Base-by-base conservation (phyloP, 2,888 invertebrate species). In the Chouioia cunea region DNA sequence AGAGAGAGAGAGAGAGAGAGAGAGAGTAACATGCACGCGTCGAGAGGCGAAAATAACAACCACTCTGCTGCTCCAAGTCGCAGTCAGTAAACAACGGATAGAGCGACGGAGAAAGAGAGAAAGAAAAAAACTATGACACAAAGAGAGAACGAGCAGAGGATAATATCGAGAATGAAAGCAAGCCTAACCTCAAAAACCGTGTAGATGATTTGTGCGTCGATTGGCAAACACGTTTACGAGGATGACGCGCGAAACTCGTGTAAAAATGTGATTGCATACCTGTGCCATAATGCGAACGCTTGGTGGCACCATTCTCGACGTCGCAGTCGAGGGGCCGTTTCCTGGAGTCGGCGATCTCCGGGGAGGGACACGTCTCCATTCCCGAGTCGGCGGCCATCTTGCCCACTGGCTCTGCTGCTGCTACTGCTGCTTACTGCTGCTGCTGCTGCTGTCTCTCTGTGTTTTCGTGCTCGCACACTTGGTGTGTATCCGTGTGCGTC, bases 281-380 rank as follows among this genome's bases (percentile, higher is more conserved):
- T 90, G 93, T 91, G 88, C 93, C 94, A 88, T 94, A 95, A 89
- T 95, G 94, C 84, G 95, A 95, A 87, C 94, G 92, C 89, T 95
- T 95, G 82, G 93, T 93, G 86, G 93, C 92, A 86, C 93, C 94
- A 90, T 93, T 94, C 88, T 95, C 95, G 82, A 91, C 91, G 88
- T 94, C 94, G 79, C 91, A 91, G 88, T 95, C 95, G 84, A 94
- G 91, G 82, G 94, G 95, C 87, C 95, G 91, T 90, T 95, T 95
- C 88, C 95, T 92, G 88, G 94, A 94, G 89, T 95, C 95, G 80
- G 92, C 90, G 88, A 93, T 93, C 90, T 95, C 95, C 88, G 95
- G 94, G 90, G 94, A 94, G 88, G 94, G 93, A 91, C 94, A 94
- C 90, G 94, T 93, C 91, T 94, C 94, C 94, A 94, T 94, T 90